Conservation (phyloP, 1,140 invertebrate genomes). For the Hylyphantes graminicola region DNA sequence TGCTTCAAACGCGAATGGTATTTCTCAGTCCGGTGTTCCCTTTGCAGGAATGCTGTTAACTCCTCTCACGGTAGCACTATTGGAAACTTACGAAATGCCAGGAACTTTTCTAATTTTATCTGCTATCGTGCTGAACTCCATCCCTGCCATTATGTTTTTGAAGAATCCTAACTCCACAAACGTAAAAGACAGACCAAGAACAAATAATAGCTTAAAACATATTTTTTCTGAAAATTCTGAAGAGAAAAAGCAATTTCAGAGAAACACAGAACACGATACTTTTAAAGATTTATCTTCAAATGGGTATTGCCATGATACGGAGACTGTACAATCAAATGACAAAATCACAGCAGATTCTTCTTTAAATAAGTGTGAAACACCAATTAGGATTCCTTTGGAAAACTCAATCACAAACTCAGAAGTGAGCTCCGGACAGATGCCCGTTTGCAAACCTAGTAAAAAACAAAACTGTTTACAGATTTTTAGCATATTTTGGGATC, state of each 20-base stretch:
- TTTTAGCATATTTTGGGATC: neutral
- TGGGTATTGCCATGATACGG: neutral
- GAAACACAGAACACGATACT: no score
- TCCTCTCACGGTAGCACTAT: neutral
- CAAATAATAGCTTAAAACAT: no score
- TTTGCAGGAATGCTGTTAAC: neutral
- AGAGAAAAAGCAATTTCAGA: no score
- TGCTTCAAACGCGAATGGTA: neutral
- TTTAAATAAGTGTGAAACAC: no score
- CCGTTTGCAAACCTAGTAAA: no score
- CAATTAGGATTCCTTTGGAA: no score
- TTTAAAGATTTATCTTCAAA: neutral
- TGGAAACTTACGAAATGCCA: neutral
- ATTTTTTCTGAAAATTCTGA: no score
- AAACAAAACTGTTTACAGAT: neutral
- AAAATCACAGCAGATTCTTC: no score
- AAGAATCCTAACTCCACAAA: neutral
- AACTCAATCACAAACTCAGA: no score
- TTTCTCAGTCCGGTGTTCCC: neutral
- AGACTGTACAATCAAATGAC: neutral
- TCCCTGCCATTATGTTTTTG: neutral
- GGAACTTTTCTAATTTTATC: neutral
- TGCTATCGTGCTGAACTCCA: neutral
- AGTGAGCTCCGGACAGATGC: no score
- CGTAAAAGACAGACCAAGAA: no score